Evolutionary conservation across 2,113 vertebrate species (phyloP).

Genomic region (Uria lomvia): DNA sequence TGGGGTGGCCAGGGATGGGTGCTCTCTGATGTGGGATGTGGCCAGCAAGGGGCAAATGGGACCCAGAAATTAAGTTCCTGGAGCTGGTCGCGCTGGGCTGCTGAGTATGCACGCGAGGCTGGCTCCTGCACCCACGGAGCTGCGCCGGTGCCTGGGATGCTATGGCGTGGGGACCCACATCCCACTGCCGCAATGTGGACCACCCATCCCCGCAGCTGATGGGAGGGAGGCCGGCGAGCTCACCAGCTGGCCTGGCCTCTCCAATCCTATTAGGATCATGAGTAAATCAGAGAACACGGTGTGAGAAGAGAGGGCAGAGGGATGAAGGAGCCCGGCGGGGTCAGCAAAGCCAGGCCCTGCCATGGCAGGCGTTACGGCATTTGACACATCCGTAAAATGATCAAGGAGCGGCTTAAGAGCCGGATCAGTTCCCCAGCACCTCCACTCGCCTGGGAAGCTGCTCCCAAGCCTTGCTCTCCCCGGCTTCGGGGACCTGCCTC

Average conservation of each 20-base stretch:
- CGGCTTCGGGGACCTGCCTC: not conserved
- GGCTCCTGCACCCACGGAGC: not conserved
- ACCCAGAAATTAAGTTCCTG: rapidly evolving
- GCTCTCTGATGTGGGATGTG: not conserved
- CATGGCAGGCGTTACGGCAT: not conserved
- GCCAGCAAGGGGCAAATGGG: rapidly evolving
- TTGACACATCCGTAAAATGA: not conserved
- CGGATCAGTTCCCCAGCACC: not conserved
- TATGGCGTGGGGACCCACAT: not conserved
- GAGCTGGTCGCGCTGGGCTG: not conserved
- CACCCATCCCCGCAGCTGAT: not conserved
- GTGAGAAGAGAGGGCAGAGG: not conserved
- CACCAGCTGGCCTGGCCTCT: not conserved
- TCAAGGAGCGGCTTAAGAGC: not conserved
- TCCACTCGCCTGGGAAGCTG: not conserved
- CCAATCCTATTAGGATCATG: not conserved
- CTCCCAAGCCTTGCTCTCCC: rapidly evolving
- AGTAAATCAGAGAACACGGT: not conserved
- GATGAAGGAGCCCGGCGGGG: not conserved
- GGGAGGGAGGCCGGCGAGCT: not conserved
- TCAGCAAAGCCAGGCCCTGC: not conserved
- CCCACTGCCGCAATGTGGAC: not conserved
- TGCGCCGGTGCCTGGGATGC: not conserved
- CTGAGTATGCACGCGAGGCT: rapidly evolving
- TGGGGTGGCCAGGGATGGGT: not conserved